A percentile compares a stretch with the other conserved stretches of the same genome.
Conservation (phyloP, 2,797 vertebrate species). For the Etheostoma nigrum region DNA sequence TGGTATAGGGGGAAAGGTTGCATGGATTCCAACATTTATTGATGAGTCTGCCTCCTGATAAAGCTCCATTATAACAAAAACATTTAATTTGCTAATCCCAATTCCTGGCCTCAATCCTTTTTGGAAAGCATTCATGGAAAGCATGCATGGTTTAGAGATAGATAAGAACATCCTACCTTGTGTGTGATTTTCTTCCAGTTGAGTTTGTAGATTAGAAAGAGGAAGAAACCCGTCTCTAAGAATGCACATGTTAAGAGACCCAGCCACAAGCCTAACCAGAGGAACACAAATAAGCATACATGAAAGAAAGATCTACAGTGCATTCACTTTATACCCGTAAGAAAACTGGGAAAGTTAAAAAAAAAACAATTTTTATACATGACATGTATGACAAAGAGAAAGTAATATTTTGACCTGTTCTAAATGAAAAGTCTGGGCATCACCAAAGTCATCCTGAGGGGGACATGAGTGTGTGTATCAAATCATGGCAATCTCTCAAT, state of each 20-base stretch:
- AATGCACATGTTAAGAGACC: slow-evolving; percentile 84
- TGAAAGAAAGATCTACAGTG: not conserved
- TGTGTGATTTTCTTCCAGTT: slow-evolving; percentile 90
- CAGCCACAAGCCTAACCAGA: slow-evolving; percentile 88
- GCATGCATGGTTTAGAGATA: not conserved
- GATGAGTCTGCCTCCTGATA: not conserved
- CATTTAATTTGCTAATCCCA: slow-evolving; percentile 1
- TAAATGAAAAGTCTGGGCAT: not conserved
- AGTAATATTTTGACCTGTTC: not conserved
- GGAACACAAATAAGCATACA: slow-evolving; percentile 20
- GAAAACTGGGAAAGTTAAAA: not conserved
- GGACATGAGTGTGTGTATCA: not conserved
- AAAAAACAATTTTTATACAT: not conserved
- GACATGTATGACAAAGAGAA: not conserved
- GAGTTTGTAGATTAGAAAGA: slow-evolving; percentile 84
- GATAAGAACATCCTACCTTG: slow-evolving; percentile 82
- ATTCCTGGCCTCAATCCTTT: not conserved
- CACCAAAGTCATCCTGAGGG: not conserved
- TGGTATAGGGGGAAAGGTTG: not conserved
- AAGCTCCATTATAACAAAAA: not conserved
- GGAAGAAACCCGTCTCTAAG: slow-evolving; percentile 84
- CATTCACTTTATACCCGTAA: not conserved
- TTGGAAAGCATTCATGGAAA: not conserved
- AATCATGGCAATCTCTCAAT: not conserved
- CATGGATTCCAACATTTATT: not conserved